A percentile compares a stretch with the other conserved stretches of the same genome.
Evolutionary conservation across 2,888 invertebrate species (phyloP).

Genomic region (Operophtera brumata): DNA sequence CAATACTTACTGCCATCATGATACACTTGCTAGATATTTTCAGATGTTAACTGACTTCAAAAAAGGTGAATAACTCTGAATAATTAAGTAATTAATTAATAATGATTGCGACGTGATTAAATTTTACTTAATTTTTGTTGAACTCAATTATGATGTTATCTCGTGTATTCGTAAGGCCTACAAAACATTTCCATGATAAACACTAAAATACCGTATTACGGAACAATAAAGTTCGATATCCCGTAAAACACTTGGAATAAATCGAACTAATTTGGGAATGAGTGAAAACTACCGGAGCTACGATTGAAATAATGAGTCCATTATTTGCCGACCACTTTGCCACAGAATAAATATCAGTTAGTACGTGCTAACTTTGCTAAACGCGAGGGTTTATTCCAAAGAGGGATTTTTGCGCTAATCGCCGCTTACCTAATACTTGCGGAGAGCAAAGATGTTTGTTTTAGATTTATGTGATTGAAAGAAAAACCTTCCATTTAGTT

Average conservation of each 20-base stretch:
- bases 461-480: not conserved
- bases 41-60: too few relatives aligned
- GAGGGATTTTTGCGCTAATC: constrained; percentile 26
- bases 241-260: constrained; percentile 5
- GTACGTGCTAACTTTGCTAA: constrained; percentile 9
- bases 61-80: too few relatives aligned
- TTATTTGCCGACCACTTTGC: constrained; percentile 31
- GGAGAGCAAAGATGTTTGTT: constrained; percentile 10
- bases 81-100: too few relatives aligned
- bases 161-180: too few relatives aligned
- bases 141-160: too few relatives aligned
- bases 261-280: constrained; percentile 13
- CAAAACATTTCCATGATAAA: too few relatives aligned
- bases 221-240: not conserved
- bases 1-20: too few relatives aligned
- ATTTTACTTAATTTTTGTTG: too few relatives aligned
- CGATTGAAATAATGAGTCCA: constrained; percentile 29
- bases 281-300: constrained; percentile 18
- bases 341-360: constrained; percentile 10
- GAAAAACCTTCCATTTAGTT: not conserved
- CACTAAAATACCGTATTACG: not conserved
- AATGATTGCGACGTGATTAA: too few relatives aligned
- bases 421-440: constrained; percentile 18
- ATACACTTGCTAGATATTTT: too few relatives aligned
- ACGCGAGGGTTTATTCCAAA: constrained; percentile 16